Conservation (phyloP, 2,797 vertebrate genomes). For the Myripristis murdjan region DNA sequence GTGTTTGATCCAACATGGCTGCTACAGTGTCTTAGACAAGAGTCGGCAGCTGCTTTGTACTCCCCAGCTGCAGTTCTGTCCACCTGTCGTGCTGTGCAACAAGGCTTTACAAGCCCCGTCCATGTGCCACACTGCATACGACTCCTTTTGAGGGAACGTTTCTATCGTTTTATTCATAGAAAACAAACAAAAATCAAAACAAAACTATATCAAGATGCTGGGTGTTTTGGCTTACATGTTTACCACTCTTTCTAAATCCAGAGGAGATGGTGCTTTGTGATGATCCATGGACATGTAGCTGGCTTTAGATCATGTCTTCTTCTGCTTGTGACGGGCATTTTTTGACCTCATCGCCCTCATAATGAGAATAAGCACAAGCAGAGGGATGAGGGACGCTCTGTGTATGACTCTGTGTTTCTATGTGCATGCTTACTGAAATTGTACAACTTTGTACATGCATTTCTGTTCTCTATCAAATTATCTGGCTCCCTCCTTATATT, state of each 20-base stretch:
- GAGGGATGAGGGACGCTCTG: constrained; percentile 35
- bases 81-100: not conserved
- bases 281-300: constrained; percentile 51
- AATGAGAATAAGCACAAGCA: constrained; percentile 23
- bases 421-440: constrained; percentile 84
- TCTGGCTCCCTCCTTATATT: constrained; percentile 41
- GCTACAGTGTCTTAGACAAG: constrained; percentile 71
- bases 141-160: constrained; percentile 27
- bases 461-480: constrained; percentile 56
- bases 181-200: constrained; percentile 25
- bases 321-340: constrained; percentile 46
- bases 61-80: constrained; percentile 6
- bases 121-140: constrained; percentile 50
- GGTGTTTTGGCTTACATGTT: constrained; percentile 49
- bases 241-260: constrained; percentile 38
- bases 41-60: constrained; percentile 67
- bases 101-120: constrained; percentile 20
- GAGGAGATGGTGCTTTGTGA: constrained; percentile 43
- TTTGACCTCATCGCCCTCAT: constrained; percentile 23
- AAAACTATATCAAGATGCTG: constrained; percentile 70
- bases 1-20: constrained; percentile 58
- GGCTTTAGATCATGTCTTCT: constrained; percentile 37
- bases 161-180: constrained; percentile 44
- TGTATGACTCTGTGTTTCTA: constrained; percentile 71
- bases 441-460: constrained; percentile 74